phyloP scores from a whole-genome alignment of 2,888 invertebrate genomes.

The Tortrix viridana region DNA sequence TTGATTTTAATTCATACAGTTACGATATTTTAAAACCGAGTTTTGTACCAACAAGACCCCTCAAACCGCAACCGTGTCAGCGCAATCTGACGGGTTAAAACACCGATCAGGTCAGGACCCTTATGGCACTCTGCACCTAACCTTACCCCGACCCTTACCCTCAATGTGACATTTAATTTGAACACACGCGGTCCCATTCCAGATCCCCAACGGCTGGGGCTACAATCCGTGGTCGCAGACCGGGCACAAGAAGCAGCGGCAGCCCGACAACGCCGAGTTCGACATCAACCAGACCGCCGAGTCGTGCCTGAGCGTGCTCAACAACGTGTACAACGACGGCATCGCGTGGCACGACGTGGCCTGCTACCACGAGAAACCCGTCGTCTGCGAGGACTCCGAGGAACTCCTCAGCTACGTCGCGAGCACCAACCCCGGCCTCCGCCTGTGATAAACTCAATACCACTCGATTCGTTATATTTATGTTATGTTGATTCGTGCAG shows the following conservation, averaged over 20 bases:
- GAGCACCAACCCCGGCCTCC: constrained; percentile 92
- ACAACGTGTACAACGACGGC: constrained; percentile 97
- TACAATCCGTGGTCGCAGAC: constrained; percentile 96
- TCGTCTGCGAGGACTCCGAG: constrained; percentile 95
- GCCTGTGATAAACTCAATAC: constrained; percentile 85
- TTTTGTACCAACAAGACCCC: no score
- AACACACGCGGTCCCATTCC: constrained; percentile 40
- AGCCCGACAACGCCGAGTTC: constrained; percentile 96
- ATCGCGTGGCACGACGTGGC: constrained; percentile 97
- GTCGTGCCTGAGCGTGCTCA: constrained; percentile 93
- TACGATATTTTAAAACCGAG: no score
- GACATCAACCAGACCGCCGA: constrained; percentile 95
- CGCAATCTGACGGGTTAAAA: no score
- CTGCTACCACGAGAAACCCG: constrained; percentile 96
- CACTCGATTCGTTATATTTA: not conserved
- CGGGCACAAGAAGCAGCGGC: constrained; percentile 94
- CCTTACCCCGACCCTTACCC: not conserved
- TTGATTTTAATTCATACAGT: no score
- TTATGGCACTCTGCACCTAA: no score
- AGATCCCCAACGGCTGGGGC: constrained; percentile 87
- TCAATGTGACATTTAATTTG: not conserved
- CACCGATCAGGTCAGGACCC: no score
- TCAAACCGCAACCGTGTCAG: no score
- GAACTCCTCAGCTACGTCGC: constrained; percentile 94
- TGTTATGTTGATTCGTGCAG: no score